Base-by-base conservation (phyloP, 2,113 vertebrate species). In the Pseudopipra pipra region DNA sequence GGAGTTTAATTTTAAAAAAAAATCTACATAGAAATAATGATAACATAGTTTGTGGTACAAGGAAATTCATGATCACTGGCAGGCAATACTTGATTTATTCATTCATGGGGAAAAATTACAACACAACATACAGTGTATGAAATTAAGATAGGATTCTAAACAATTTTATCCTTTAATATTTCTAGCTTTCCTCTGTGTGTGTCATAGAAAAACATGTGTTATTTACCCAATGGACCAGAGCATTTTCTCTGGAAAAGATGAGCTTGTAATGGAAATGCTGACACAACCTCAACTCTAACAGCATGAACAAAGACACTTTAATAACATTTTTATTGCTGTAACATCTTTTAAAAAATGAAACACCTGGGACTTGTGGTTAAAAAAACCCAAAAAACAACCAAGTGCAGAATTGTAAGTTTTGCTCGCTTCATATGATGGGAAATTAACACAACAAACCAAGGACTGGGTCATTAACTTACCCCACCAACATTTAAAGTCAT, bases 271-370 rank as follows among this genome's bases (percentile, higher is more conserved):
- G 90, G 80, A 97, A 97, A 93, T 95, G 90, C 91, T 95, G 94
- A 95, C 95, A 94, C 86, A 94, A 94, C 92, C 70, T 96, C 85
- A 90, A 87, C 96, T 85, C 49, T 91, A 94, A 94, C 72, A 95
- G 94, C 93, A 84, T 91, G 91, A 97, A 95, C n/a, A 37, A 95
- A 94, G 90, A 85, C 82, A 97, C 90, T 85, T 97, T 97, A 97
- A 97, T 96, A 97, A 96, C 95, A 86, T 95, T 91, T 97, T 89
- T 96, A 93, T 97, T 97, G 93, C 94, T 97, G 82, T 90, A 96
- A 94, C 91, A 90, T 92, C 90, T 95, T 93, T 96, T 95, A 93
- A 97, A 96, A 97, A 97, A 97, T 97, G 95, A 96, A 96, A 95
- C 84, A 96, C 79, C 82, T 94, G 96, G 80, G 92, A 68, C 90